These are phyloP conservation scores for Serinus canaria DNA, from an alignment of 2,113 vertebrate species.

Conservation along the genomic window DNA sequence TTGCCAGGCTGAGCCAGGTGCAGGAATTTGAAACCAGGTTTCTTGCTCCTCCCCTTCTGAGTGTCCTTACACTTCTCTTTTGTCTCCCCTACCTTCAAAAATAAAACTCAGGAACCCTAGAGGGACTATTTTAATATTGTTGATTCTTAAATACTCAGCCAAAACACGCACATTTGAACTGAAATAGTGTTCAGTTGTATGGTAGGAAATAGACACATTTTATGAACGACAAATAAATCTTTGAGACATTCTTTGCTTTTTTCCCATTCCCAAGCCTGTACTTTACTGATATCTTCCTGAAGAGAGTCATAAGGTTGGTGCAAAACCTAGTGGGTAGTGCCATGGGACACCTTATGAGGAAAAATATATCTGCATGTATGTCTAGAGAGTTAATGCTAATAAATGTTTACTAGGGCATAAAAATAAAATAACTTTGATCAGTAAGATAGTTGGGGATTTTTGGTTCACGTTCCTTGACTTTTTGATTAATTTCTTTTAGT, in stretches of 20 bases:
- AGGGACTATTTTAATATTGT: background rate
- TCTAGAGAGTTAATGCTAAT: background rate
- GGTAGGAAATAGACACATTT: background rate
- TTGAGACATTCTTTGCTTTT: background rate
- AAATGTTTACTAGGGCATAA: background rate
- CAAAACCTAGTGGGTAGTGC: background rate
- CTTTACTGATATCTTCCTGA: background rate
- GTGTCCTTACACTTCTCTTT: background rate
- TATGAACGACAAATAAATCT: background rate
- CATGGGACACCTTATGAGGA: background rate
- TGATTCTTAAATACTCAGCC: background rate
- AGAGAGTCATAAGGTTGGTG: background rate
- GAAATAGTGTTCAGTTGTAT: background rate
- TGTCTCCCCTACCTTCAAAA: background rate
- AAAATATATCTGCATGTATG: background rate
- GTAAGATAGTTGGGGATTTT: background rate
- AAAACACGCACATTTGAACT: background rate
- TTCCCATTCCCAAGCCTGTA: fast-evolving
- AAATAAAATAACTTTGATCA: background rate
- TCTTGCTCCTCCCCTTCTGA: background rate
- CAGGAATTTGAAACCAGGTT: background rate
- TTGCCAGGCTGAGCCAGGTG: background rate
- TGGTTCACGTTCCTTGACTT: background rate
- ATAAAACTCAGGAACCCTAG: background rate
- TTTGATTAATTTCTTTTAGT: background rate